phyloP scores from a whole-genome alignment of 1,140 invertebrate genomes.

The Lasaia peninsularis region DNA sequence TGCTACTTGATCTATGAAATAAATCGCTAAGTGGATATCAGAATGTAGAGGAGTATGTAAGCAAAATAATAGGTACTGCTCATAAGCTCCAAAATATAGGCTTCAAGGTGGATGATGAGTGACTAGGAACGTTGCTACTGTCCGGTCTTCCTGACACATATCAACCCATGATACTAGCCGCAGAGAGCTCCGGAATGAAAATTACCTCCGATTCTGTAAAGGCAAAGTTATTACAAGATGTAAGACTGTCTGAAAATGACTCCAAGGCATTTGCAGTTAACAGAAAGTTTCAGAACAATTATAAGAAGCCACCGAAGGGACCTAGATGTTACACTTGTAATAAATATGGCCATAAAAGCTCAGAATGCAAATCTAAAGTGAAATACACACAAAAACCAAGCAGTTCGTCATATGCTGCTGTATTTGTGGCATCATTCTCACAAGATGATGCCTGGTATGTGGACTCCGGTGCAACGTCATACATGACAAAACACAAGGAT shows the following conservation, averaged over 20 bases:
- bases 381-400: slow-evolving; percentile 15
- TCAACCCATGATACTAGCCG: slow-evolving; percentile 60
- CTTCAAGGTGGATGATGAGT: too few relatives aligned
- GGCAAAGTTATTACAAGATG: slow-evolving; percentile 51
- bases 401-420: slow-evolving; percentile 31
- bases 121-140: too few relatives aligned
- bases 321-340: slow-evolving; percentile 30
- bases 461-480: slow-evolving; percentile 17
- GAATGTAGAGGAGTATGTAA: too few relatives aligned
- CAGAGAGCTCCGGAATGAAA: slow-evolving; percentile 36
- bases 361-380: slow-evolving; percentile 27
- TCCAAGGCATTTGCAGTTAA: slow-evolving; percentile 24
- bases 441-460: slow-evolving; percentile 30
- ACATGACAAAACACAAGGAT: slow-evolving; percentile 21
- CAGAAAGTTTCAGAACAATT: slow-evolving; percentile 19
- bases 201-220: slow-evolving; percentile 48
- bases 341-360: slow-evolving; percentile 35
- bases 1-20: too few relatives aligned
- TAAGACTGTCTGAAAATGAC: slow-evolving; percentile 16
- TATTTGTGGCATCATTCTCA: slow-evolving; percentile 23
- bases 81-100: too few relatives aligned
- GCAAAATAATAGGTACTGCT: too few relatives aligned
- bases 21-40: too few relatives aligned
- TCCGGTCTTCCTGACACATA: slow-evolving; percentile 47
- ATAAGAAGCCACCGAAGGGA: slow-evolving; percentile 25